Conservation (phyloP, 2,888 invertebrate genomes). For the Eueremaeus valkanovi region DNA sequence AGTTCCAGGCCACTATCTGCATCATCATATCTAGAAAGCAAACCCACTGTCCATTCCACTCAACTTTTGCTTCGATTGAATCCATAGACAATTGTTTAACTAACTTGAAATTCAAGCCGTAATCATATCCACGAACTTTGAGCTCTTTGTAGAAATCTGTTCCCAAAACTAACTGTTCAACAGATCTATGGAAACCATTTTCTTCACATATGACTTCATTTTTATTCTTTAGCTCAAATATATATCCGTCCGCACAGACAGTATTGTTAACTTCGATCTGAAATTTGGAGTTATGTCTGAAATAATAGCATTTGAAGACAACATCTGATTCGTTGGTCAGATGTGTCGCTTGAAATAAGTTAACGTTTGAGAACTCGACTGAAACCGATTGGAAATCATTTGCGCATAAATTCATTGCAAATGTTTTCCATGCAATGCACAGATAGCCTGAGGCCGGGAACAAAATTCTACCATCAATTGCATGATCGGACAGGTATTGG, state of each 20-base stretch:
- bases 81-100: slow-evolving; percentile 68
- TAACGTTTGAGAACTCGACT: slow-evolving; percentile 30
- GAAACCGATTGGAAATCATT: not conserved
- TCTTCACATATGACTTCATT: not conserved
- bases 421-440: slow-evolving; percentile 75
- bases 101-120: slow-evolving; percentile 73
- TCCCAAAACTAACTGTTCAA: slow-evolving; percentile 39
- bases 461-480: slow-evolving; percentile 57
- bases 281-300: slow-evolving; percentile 53
- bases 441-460: slow-evolving; percentile 57
- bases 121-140: slow-evolving; percentile 78
- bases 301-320: slow-evolving; percentile 20
- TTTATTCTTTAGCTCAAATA: slow-evolving; percentile 43
- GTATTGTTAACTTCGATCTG: slow-evolving; percentile 53
- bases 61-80: slow-evolving; percentile 50
- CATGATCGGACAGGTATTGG: slow-evolving; percentile 66
- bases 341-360: slow-evolving; percentile 21
- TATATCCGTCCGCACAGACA: slow-evolving; percentile 52
- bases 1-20: slow-evolving; percentile 28
- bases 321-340: slow-evolving; percentile 12
- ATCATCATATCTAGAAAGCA: slow-evolving; percentile 27
- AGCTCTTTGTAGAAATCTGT: slow-evolving; percentile 79
- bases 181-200: not conserved
- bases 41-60: slow-evolving; percentile 40
- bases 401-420: slow-evolving; percentile 51